Evolutionary conservation across 2,797 vertebrate species (phyloP).

Genomic region (Capromys pilorides): DNA sequence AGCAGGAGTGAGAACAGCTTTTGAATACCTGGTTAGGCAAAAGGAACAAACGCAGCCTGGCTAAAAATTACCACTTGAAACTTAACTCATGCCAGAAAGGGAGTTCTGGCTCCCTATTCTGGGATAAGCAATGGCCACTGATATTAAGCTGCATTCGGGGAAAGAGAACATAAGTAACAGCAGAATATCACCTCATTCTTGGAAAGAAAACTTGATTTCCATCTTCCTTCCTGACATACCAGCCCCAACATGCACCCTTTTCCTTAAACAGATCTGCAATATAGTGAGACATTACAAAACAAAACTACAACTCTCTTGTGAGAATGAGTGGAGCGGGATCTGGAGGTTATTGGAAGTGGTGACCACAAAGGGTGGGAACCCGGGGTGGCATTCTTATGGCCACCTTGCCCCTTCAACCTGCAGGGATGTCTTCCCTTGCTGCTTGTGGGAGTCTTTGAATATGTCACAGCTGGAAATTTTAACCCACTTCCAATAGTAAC

Average conservation of each 20-base stretch:
- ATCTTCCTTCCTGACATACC: neutral
- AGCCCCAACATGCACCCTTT: neutral
- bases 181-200: neutral
- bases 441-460: conserved; percentile 38
- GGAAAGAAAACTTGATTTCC: neutral
- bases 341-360: conserved; percentile 46
- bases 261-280: neutral
- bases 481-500: conserved; percentile 74
- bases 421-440: conserved; percentile 12
- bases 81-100: neutral
- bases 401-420: conserved; percentile 34
- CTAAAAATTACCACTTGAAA: conserved; percentile 57
- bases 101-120: neutral
- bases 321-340: neutral
- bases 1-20: conserved; percentile 65
- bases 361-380: conserved; percentile 22
- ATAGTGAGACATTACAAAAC: neutral
- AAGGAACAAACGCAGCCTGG: conserved; percentile 77
- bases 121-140: neutral
- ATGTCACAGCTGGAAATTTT: conserved; percentile 26
- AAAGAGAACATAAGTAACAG: neutral
- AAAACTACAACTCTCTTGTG: neutral
- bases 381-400: conserved; percentile 54
- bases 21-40: conserved; percentile 75
- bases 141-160: neutral